These are phyloP conservation scores for Bolinopsis microptera DNA, from an alignment of 37 sponge, comb jelly and placozoan genomes.

Conservation along the genomic window DNA sequence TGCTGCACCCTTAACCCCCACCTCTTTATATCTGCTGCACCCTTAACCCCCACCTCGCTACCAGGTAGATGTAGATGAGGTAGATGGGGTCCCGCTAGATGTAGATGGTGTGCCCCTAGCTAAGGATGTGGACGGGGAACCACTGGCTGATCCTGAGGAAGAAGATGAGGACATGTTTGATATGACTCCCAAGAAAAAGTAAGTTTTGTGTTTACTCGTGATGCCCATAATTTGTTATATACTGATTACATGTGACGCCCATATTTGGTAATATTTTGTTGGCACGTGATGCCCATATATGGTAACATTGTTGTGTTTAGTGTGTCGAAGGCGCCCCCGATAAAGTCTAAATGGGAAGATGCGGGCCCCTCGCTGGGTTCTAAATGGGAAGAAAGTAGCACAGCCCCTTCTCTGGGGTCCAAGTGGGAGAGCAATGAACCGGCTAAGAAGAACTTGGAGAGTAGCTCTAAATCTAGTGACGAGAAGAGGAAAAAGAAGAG, in stretches of 20 bases:
- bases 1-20: too few species aligned
- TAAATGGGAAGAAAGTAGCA: slow-evolving; percentile 27
- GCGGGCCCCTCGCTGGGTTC: slow-evolving; percentile 25
- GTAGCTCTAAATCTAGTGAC: background rate
- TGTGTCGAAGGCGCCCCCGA: background rate
- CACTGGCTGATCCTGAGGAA: background rate
- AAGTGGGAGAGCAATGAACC: slow-evolving; percentile 19
- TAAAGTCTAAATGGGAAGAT: slow-evolving; percentile 63
- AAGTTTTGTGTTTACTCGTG: too few species aligned
- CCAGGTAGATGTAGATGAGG: slow-evolving; percentile 43
- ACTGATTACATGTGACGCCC: too few species aligned
- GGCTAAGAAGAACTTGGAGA: background rate
- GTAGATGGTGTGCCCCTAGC: slow-evolving; percentile 62
- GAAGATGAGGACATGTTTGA: slow-evolving; percentile 49
- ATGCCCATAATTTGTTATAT: background rate
- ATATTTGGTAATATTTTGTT: too few species aligned
- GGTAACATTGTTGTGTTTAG: too few species aligned
- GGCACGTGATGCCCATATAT: too few species aligned
- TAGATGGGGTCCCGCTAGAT: slow-evolving; percentile 51
- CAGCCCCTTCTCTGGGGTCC: slow-evolving; percentile 50
- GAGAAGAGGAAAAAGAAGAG: background rate
- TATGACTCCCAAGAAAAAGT: background rate
- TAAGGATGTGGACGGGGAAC: slow-evolving; percentile 55
- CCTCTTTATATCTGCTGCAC: too few species aligned
- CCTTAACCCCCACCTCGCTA: too few species aligned